Base-by-base conservation (phyloP, 2,797 vertebrate species). In the Ciconia nigra region DNA sequence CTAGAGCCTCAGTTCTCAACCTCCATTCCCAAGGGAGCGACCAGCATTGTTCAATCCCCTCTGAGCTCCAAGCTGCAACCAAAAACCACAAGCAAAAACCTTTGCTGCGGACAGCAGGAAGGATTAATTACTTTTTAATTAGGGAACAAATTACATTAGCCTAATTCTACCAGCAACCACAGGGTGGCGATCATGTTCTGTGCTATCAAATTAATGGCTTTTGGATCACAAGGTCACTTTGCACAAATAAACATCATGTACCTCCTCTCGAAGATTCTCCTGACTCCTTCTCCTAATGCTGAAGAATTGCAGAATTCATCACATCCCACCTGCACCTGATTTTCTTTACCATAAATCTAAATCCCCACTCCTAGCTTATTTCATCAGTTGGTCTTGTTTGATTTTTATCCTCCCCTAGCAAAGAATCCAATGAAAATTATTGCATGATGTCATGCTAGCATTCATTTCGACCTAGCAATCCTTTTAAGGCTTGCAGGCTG, bases 141-240 rank as follows among this genome's bases (percentile, higher is more conserved):
- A 97, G 88, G 42, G 73, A 95, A 83, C 65, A 62, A 24, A 21
- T 87, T 61, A 61, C 33, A 55, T 94, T 97, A 96, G 84, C 74
- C 93, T 95, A 92, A 96, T 98, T 98, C 97, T 96, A 81, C 41
- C 87, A 72, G 78, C 83, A 97, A 84, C 98, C 98, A 98, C 98
- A 98, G 90, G 98, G 98, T 98, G 98, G 98, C 98, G 98, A 98
- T 97, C 79, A 80, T 84, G 98, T 87, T 98, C 98, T 98, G 98
- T 33, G 92, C 94, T 89, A 96, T 21, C 93, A 88, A 95, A 97
- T 97, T 97, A 97, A 98, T 97, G 97, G 96, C 81, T 95, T 95
- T 94, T 81, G 63, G 95, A 96, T 98, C 93, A 90, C 96, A 98
- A 98, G 98, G 98, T 98, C 98, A 98, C 95, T 98, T 96, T 93